These are phyloP conservation scores for Ophiothrix spiculata DNA, from an alignment of 35 echinoderm and acorn worm species.

Conservation along the genomic window DNA sequence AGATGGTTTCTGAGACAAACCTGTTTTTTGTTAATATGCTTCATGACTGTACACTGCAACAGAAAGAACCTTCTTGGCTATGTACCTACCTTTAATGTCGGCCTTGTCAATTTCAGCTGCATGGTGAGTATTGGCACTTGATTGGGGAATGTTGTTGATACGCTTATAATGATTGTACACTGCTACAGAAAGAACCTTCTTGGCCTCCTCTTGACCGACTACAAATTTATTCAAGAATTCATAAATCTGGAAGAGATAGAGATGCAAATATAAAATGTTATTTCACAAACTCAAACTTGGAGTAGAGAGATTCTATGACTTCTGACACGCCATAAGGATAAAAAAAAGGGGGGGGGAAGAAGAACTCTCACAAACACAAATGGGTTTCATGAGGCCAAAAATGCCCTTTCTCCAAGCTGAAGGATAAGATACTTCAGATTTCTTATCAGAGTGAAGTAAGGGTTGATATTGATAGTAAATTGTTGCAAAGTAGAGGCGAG, in stretches of 20 bases:
- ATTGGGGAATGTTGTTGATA: conserved; percentile 83
- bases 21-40: conserved; percentile 95
- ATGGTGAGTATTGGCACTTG: conserved; percentile 16
- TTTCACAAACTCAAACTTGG: neutral
- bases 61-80: conserved; percentile 92
- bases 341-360: no score
- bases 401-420: no score
- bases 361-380: no score
- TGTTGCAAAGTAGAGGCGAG: no score
- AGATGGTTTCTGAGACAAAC: no score
- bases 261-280: neutral
- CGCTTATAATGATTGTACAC: conserved; percentile 99
- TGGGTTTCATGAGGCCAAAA: no score
- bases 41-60: conserved; percentile 97
- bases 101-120: neutral
- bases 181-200: conserved; percentile 92
- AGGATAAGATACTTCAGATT: no score
- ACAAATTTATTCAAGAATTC: conserved; percentile 88
- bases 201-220: conserved; percentile 77
- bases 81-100: neutral
- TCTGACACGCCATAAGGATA: no score
- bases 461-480: no score
- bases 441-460: no score
- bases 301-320: neutral
- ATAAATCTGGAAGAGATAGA: conserved; percentile 75